Evolutionary conservation across 2,888 invertebrate genomes (phyloP), one percentile per base, ranked within the genome.

Genomic region (Merodon equestris): DNA sequence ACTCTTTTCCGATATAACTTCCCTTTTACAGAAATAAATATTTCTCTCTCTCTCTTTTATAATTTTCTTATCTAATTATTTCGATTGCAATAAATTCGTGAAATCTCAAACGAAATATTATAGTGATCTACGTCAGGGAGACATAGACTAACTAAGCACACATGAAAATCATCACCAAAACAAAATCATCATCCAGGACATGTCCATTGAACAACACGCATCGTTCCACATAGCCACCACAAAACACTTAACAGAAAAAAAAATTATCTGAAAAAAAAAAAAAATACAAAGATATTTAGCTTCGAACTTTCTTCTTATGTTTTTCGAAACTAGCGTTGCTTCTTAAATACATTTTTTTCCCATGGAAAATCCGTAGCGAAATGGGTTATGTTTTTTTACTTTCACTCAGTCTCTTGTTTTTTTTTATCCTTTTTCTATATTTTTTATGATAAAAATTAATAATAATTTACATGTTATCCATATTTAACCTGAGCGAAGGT

Each of bases 61-160:
- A 4, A 27, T 27, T 36, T 34, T 53, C 53, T 18, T 34, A 14
- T 38, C 14, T 60, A 17, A 57, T 47, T 27, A 47, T 13, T 15
- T 17, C 12, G 10, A 36, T 36, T 40, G 1, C 27, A 34, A 51
- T 54, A 45, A 12, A 56, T 71, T 63, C 40, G 48, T 44, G 7
- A 27, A 27, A 27, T 4, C 7, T 27, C 9, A 61, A 57, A 67
- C 53, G 45, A 50, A 42, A 70, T 14, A 18, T 40, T 27, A 53
- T 44, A 58, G 27, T 27, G 27, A 27, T 63, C 67, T 77, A 57
- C 48, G 51, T 67, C 77, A 77, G 77, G 77, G 77, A 77, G 77
- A 77, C 77, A 77, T 77, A 77, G 77, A 77, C 53, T 34, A 73
- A 77, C 53, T 34, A 3, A 54, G 15, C 4, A 9, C 10, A 47